Base-by-base conservation (phyloP, 2,113 vertebrate species). In the Coryphaenoides rupestris region DNA sequence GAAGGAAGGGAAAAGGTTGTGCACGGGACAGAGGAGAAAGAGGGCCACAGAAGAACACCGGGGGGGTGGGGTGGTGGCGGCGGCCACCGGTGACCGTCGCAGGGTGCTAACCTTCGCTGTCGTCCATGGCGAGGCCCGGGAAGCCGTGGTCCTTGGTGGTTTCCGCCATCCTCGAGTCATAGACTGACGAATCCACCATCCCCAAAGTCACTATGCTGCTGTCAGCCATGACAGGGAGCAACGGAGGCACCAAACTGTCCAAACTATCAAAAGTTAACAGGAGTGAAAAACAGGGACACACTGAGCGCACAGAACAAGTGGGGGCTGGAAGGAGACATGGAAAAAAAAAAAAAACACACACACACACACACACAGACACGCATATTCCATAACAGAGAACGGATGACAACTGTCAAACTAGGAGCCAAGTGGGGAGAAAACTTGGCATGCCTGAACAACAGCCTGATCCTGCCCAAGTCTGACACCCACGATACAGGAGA, bases 121-220 rank as follows among this genome's bases (percentile, higher is more conserved):
- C 85, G 62, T 89, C 90, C 72, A 82, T 82, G 58, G 76, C 62
- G 80, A 90, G 62, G 21, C 75, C 82, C 66, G 84, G 70, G 77
- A 92, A 89, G 0, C 77, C 40, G 71, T 92, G 89, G 70, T 98
- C 96, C 82, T 90, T 97, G 15, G 92, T 93, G 65, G 82, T 90
- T 84, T 98, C 97, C 1, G 77, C 82, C 62, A 93, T 85, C 86
- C 92, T 95, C 33, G 92, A 95, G 77, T 98, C 96, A 70, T 92
- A 94, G 66, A 93, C 90, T 5, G 95, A 98, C 63, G 91, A 92
- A 83, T 99, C 95, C 70, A 91, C 92, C 0, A 83, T 72, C 75
- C 92, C 91, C 12, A 90, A 87, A 55, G 88, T 80, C 78, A 93
- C 24, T 1, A 80, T 81, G 68, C 93, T 96, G 82, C 68, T 93